These are phyloP conservation scores for Caenorhabditis drosophilae DNA, from an alignment of 2,888 invertebrate species.

Conservation along the genomic window DNA sequence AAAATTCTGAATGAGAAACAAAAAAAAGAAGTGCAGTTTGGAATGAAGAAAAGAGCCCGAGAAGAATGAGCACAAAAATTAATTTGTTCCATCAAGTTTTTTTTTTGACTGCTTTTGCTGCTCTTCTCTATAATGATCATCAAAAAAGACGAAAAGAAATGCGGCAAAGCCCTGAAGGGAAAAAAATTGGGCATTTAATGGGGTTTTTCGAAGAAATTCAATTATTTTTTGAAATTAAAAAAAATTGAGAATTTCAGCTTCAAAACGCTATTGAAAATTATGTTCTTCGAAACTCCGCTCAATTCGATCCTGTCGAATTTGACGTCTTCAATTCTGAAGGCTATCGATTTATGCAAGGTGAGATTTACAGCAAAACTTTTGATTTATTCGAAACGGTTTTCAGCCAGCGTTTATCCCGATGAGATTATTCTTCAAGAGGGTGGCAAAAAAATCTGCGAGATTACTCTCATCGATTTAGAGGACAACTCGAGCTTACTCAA, in stretches of 20 bases:
- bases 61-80: too few relatives aligned
- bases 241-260: conserved; percentile 34
- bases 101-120: too few relatives aligned
- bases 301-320: conserved; percentile 64
- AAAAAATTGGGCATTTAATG: background rate
- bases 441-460: conserved; percentile 38
- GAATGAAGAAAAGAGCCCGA: background rate
- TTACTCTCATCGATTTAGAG: conserved; percentile 46
- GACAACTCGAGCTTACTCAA: conserved; percentile 50
- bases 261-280: conserved; percentile 61
- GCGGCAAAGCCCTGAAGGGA: too few relatives aligned
- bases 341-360: conserved; percentile 41
- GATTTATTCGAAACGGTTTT: conserved; percentile 1
- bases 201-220: background rate
- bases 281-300: conserved; percentile 58
- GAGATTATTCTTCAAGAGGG: conserved; percentile 62
- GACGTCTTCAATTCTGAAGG: conserved; percentile 53
- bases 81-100: too few relatives aligned
- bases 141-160: too few relatives aligned
- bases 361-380: background rate
- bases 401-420: conserved; percentile 59
- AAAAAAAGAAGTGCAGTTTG: too few relatives aligned
- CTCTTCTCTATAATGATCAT: too few relatives aligned
- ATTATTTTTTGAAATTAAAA: conserved; percentile 3
- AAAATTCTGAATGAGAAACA: too few relatives aligned